phyloP scores from a whole-genome alignment of 2,797 vertebrate species.

The Adrianichthys oophorus region DNA sequence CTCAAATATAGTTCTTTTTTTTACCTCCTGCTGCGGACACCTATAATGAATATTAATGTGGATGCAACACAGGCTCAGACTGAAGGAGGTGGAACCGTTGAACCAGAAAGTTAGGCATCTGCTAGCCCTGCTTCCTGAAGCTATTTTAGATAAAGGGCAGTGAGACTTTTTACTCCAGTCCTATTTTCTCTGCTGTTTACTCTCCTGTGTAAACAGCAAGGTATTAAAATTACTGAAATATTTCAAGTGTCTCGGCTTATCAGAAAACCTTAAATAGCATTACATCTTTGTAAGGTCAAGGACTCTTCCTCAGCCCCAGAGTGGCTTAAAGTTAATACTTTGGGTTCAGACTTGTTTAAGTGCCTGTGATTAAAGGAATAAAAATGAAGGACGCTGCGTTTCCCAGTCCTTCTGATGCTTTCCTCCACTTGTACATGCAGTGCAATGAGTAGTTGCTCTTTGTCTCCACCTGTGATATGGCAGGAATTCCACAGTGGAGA shows the following conservation, averaged over 20 bases:
- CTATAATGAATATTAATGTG: slow-evolving; percentile 68
- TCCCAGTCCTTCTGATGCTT: slow-evolving; percentile 7
- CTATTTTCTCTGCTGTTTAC: slow-evolving; percentile 39
- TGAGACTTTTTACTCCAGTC: slow-evolving; percentile 49
- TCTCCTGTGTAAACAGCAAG: slow-evolving; percentile 9
- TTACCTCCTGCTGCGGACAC: slow-evolving; percentile 40
- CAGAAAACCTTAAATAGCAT: slow-evolving; percentile 6
- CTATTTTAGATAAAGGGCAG: slow-evolving; percentile 50
- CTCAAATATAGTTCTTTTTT: slow-evolving; percentile 26
- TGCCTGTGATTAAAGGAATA: slow-evolving; percentile 19
- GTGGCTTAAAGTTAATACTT: slow-evolving; percentile 3
- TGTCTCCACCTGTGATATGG: slow-evolving; percentile 63
- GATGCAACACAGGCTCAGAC: slow-evolving; percentile 30
- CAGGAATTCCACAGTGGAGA: slow-evolving; percentile 58
- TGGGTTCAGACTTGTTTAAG: slow-evolving; percentile 19
- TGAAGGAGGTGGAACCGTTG: slow-evolving; percentile 16
- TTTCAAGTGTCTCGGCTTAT: slow-evolving; percentile 14
- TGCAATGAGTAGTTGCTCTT: slow-evolving; percentile 42
- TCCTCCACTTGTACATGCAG: slow-evolving; percentile 36
- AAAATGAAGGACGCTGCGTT: slow-evolving; percentile 25
- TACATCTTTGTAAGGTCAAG: slow-evolving; percentile 15
- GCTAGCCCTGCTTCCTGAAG: slow-evolving; percentile 9
- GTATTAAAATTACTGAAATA: slow-evolving; percentile 21
- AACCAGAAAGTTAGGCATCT: slow-evolving; percentile 25
- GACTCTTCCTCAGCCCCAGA: slow-evolving; percentile 6